Conservation (phyloP, 2,888 invertebrate species). For the Athalia circularis region DNA sequence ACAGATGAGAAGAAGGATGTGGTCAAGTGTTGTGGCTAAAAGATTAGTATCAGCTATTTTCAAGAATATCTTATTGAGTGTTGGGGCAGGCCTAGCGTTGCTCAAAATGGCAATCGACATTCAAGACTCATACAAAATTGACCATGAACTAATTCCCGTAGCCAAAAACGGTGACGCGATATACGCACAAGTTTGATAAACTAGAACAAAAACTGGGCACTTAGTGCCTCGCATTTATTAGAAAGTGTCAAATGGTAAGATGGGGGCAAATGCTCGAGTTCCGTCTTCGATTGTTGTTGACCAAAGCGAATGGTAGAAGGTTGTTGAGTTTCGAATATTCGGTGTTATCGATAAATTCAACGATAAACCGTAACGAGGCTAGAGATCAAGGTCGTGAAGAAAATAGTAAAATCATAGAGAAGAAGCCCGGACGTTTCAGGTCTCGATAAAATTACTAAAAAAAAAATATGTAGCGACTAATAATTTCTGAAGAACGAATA, state of each 20-base stretch:
- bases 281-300: conserved; percentile 18
- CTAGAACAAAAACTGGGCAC: conserved; percentile 9
- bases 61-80: background rate
- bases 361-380: too few relatives aligned
- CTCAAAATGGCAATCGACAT: conserved; percentile 9
- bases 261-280: background rate
- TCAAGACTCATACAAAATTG: background rate
- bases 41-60: background rate
- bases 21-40: background rate
- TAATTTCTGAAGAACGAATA: too few relatives aligned
- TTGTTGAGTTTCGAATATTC: background rate
- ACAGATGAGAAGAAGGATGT: background rate
- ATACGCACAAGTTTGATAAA: background rate
- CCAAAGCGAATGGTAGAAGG: conserved; percentile 5
- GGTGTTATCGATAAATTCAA: background rate
- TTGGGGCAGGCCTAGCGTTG: background rate
- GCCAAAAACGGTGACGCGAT: background rate
- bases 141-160: conserved; percentile 27
- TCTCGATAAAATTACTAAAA: too few relatives aligned
- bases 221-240: conserved; percentile 23
- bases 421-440: too few relatives aligned
- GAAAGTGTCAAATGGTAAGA: conserved; percentile 30
- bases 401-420: too few relatives aligned
- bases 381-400: too few relatives aligned
- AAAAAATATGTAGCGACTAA: too few relatives aligned